Percentiles rank a stretch among this genome's conserved stretches.
Conservation (phyloP, 2,888 invertebrate genomes). For the Globia sparganii region DNA sequence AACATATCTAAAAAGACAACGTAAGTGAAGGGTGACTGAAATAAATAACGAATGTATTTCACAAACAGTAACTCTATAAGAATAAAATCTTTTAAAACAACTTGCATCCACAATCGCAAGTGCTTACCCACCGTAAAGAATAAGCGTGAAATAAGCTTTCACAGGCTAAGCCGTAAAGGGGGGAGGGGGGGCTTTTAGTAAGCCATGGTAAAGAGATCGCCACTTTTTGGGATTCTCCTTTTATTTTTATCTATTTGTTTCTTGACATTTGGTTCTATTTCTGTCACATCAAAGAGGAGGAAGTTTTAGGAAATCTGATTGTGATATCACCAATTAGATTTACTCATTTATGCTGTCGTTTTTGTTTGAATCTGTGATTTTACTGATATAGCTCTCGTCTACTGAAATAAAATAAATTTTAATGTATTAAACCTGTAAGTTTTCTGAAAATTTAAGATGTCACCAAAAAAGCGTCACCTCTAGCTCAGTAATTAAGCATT, state of each 20-base stretch:
- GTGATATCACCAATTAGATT: background rate
- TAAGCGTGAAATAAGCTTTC: conserved; percentile 52
- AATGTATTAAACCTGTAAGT: background rate
- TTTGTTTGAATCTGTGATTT: background rate
- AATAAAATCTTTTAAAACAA: conserved; percentile 34
- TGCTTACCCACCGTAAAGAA: conserved; percentile 36
- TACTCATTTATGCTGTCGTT: background rate
- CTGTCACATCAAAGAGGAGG: background rate
- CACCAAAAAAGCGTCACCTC: no score
- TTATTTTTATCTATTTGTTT: conserved; percentile 28
- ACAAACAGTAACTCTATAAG: background rate
- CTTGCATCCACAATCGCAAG: conserved; percentile 33
- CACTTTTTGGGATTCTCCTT: conserved; percentile 22
- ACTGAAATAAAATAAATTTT: background rate
- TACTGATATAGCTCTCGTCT: background rate
- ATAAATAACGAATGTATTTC: background rate
- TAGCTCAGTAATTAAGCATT: background rate
- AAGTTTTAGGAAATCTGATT: conserved; percentile 13
- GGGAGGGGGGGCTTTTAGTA: conserved; percentile 22
- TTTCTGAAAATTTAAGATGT: background rate
- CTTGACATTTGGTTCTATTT: conserved; percentile 17
- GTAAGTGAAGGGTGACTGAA: background rate
- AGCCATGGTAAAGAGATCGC: conserved; percentile 43
- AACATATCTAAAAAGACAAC: background rate
- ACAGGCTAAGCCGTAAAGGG: conserved; percentile 31